Evolutionary conservation across 2,113 vertebrate species (phyloP).

Genomic region (Cyanoramphus novaezelandiae): DNA sequence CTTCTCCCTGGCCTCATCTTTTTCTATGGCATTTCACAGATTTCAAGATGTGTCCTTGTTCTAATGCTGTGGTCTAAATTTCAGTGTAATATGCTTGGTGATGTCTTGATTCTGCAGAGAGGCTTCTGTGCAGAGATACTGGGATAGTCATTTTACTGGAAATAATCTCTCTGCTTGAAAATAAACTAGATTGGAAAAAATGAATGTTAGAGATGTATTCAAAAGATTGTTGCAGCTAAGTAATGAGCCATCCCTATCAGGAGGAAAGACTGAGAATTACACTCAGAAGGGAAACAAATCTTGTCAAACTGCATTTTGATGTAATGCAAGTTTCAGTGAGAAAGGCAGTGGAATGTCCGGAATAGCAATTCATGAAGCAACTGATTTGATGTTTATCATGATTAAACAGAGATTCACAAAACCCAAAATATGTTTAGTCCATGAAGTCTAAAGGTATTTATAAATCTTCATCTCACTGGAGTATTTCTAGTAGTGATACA

Average conservation of each 20-base stretch:
- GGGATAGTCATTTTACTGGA: neutral
- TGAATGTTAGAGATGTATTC: neutral
- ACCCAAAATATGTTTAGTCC: neutral
- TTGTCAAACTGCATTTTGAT: neutral
- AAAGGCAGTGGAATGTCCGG: neutral
- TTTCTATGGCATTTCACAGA: neutral
- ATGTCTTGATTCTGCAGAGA: neutral
- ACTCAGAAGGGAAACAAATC: neutral
- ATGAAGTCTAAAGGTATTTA: neutral
- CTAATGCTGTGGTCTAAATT: neutral
- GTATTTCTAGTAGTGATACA: neutral
- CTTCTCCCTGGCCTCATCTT: slow-evolving; percentile 9
- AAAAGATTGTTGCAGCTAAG: neutral
- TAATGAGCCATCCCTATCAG: neutral
- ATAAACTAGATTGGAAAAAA: neutral
- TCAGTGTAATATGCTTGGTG: neutral
- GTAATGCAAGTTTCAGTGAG: neutral
- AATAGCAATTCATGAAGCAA: neutral
- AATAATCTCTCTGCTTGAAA: neutral
- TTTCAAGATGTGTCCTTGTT: slow-evolving; percentile 30
- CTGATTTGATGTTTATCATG: neutral
- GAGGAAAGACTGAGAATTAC: neutral
- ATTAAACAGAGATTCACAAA: neutral
- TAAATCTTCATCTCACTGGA: neutral
- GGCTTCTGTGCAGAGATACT: neutral